Evolutionary conservation across 2,113 vertebrate species (phyloP).

Genomic region (Orcinus orca): DNA sequence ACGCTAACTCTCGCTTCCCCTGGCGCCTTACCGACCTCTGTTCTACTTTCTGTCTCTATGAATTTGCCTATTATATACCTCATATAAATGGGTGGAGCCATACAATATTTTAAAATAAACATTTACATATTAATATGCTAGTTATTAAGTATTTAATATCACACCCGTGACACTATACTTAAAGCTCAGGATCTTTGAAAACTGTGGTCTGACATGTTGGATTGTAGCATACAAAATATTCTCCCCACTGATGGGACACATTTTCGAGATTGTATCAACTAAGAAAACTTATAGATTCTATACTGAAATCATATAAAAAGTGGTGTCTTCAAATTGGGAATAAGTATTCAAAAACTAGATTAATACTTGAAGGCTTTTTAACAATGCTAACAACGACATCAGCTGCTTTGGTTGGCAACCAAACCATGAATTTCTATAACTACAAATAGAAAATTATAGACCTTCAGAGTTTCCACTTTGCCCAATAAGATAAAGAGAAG

Average conservation of each 20-base stretch:
- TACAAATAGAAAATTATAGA: neutral
- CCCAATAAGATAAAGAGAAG: neutral
- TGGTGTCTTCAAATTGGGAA: neutral
- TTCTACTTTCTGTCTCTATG: neutral
- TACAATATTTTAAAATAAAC: neutral
- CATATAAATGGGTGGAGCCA: neutral
- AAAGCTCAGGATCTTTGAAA: neutral
- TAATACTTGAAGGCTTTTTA: neutral
- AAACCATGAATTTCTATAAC: neutral
- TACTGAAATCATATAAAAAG: neutral
- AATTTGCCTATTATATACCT: neutral
- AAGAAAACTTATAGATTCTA: neutral
- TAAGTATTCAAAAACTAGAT: conserved; percentile 8
- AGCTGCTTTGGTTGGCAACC: neutral
- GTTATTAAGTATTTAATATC: neutral
- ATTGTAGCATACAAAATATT: neutral
- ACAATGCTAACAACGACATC: neutral
- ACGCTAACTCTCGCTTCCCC: neutral
- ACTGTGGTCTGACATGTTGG: neutral
- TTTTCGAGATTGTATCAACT: neutral
- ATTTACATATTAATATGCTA: neutral
- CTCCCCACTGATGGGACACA: neutral
- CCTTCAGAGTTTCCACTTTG: neutral
- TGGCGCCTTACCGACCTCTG: neutral
- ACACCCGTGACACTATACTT: neutral